phyloP scores from a whole-genome alignment of 1,140 invertebrate species.

The Drosophila rhopaloa region DNA sequence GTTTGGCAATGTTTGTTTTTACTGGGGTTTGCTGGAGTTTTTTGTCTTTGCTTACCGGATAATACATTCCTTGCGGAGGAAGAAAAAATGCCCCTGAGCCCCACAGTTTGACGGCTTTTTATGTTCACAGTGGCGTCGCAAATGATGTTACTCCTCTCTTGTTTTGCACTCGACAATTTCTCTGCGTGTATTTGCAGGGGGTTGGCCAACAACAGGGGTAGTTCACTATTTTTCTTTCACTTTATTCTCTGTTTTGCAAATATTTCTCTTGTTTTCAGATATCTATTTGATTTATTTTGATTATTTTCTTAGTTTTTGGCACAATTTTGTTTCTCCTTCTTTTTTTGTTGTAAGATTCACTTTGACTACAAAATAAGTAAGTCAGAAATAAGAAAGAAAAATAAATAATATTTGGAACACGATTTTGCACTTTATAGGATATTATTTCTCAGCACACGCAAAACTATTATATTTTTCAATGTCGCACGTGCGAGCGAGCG shows the following conservation, averaged over 20 bases:
- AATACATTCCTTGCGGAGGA: slow-evolving; percentile 96
- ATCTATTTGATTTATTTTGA: slow-evolving; percentile 19
- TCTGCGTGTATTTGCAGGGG: slow-evolving; percentile 27
- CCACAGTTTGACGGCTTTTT: slow-evolving; percentile 96
- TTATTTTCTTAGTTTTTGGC: slow-evolving; percentile 49
- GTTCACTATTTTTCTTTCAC: slow-evolving; percentile 30
- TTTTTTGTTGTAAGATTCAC: slow-evolving; percentile 3
- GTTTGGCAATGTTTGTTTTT: slow-evolving; percentile 28
- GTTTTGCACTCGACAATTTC: slow-evolving; percentile 26
- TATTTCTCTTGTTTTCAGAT: slow-evolving; percentile 48
- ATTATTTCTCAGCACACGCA: slow-evolving; percentile 27
- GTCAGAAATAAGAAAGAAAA: slow-evolving; percentile 10
- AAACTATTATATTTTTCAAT: slow-evolving; percentile 50
- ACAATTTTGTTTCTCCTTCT: slow-evolving; percentile 50
- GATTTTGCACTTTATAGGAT: slow-evolving; percentile 34
- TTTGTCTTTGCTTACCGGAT: slow-evolving; percentile 90
- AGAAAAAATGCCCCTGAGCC: slow-evolving; percentile 96
- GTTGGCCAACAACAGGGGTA: slow-evolving; percentile 25
- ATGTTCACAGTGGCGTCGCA: slow-evolving; percentile 79
- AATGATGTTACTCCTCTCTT: slow-evolving; percentile 46
- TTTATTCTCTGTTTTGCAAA: slow-evolving; percentile 30
- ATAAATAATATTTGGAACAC: slow-evolving; percentile 20
- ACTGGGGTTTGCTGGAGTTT: slow-evolving; percentile 8
- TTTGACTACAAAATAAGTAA: slow-evolving; percentile 22
- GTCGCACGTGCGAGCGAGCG: slow-evolving; percentile 45